These are phyloP conservation scores for Tokudaia muenninki DNA, from an alignment of 2,797 vertebrate species.

Conservation along the genomic window DNA sequence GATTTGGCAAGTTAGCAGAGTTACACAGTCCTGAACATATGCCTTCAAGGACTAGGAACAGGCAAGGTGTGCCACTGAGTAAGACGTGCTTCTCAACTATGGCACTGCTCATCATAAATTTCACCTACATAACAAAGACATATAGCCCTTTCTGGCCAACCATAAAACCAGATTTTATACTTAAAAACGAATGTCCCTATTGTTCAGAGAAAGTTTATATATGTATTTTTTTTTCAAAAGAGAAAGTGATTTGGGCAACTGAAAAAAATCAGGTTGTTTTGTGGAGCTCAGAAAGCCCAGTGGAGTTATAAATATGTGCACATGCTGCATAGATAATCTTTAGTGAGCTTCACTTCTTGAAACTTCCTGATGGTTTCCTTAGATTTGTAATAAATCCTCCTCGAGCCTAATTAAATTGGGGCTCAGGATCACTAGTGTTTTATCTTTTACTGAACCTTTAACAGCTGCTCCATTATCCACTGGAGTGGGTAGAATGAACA, in stretches of 20 bases:
- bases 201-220: conserved; percentile 66
- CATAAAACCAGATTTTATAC: conserved; percentile 21
- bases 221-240: conserved; percentile 46
- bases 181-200: conserved; percentile 67
- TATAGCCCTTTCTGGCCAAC: conserved; percentile 49
- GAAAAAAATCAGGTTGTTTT: conserved; percentile 76
- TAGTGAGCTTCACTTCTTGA: conserved; percentile 54
- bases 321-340: conserved; percentile 73
- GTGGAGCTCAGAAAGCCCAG: conserved; percentile 66
- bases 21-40: neutral
- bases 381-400: conserved; percentile 67
- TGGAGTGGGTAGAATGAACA: conserved; percentile 54
- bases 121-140: conserved; percentile 10
- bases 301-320: conserved; percentile 76
- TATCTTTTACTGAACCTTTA: conserved; percentile 74
- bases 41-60: neutral
- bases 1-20: conserved; percentile 63
- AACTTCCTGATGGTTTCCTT: conserved; percentile 46
- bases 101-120: neutral
- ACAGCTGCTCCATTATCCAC: conserved; percentile 73
- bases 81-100: neutral
- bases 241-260: conserved; percentile 61
- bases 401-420: conserved; percentile 78
- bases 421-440: conserved; percentile 72
- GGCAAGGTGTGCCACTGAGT: accelerated